phyloP scores from a whole-genome alignment of 1,140 invertebrate species.

The Drosophila willistoni region DNA sequence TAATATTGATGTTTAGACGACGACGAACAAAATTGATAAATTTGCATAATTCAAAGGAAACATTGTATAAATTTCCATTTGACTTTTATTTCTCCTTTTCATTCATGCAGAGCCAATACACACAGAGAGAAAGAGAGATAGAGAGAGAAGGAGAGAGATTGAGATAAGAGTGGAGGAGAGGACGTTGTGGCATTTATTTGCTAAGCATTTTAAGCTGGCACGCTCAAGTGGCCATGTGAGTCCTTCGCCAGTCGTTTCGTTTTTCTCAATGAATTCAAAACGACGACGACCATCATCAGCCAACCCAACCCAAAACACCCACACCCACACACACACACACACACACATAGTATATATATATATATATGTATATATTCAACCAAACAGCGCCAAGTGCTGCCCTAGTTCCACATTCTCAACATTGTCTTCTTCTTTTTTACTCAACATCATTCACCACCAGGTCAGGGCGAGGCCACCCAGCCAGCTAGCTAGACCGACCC shows the following conservation, averaged over 20 bases:
- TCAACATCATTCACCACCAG: background rate
- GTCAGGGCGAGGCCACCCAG: background rate
- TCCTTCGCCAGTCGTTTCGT: conserved; percentile 62
- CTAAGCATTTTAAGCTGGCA: conserved; percentile 65
- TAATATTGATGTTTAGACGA: conserved; percentile 4
- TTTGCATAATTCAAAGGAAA: conserved; percentile 1
- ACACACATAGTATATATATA: too few species aligned
- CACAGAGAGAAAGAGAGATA: background rate
- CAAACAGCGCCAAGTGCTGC: conserved; percentile 52
- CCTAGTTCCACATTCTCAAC: conserved; percentile 69
- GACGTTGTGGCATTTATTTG: background rate
- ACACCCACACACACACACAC: conserved; percentile 2
- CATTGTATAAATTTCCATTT: conserved; percentile 41
- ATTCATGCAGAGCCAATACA: conserved; percentile 41
- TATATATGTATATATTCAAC: conserved; percentile 21
- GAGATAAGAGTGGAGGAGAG: too few species aligned
- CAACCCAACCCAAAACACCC: conserved; percentile 33
- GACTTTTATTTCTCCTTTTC: conserved; percentile 75
- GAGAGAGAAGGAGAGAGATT: background rate
- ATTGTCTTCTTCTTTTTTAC: background rate
- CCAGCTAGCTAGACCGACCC: conserved; percentile 7
- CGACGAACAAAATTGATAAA: conserved; percentile 1
- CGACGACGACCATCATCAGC: conserved; percentile 8
- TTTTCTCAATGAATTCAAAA: conserved; percentile 72
- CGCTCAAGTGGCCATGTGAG: conserved; percentile 60